Percentiles rank a stretch among this genome's conserved stretches.
phyloP scores from a whole-genome alignment of 1,140 invertebrate genomes.

The Drosophila bifasciata region DNA sequence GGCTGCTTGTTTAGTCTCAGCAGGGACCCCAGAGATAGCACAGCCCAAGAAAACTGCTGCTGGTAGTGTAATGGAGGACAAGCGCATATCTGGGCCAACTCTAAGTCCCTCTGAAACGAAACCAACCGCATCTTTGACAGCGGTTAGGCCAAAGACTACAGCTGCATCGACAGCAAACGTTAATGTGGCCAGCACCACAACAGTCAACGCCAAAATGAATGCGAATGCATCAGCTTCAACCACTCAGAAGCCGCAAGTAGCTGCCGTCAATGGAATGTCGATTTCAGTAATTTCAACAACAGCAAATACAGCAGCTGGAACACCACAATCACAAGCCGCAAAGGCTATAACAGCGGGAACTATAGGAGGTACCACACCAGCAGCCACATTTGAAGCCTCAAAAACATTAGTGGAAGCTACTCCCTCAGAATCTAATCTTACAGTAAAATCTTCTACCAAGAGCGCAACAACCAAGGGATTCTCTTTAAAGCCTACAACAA shows the following conservation, averaged over 20 bases:
- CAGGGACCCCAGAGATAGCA: slow-evolving; percentile 3
- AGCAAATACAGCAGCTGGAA: slow-evolving; percentile 10
- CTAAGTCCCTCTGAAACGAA: slow-evolving; percentile 13
- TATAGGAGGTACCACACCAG: not conserved
- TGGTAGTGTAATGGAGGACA: too few species aligned
- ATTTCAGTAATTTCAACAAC: not conserved
- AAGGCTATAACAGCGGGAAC: too few species aligned
- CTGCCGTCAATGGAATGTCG: not conserved
- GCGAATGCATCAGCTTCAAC: slow-evolving; percentile 1
- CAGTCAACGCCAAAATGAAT: slow-evolving; percentile 10
- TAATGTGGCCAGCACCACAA: slow-evolving; percentile 13
- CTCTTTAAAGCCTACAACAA: not conserved
- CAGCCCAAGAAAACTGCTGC: not conserved
- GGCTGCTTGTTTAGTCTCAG: not conserved
- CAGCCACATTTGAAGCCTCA: not conserved
- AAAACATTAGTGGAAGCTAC: too few species aligned
- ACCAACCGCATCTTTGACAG: slow-evolving; percentile 16
- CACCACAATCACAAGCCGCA: slow-evolving; percentile 14
- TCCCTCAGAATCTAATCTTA: too few species aligned
- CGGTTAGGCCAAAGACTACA: slow-evolving; percentile 21
- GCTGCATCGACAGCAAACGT: not conserved
- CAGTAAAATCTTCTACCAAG: not conserved
- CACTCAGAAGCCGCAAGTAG: not conserved
- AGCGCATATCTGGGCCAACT: slow-evolving; percentile 1
- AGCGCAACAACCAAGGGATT: too few species aligned